A percentile compares a stretch with the other conserved stretches of the same genome.
Evolutionary conservation across 2,888 invertebrate genomes (phyloP).

Genomic region (Xiphydria camelus): DNA sequence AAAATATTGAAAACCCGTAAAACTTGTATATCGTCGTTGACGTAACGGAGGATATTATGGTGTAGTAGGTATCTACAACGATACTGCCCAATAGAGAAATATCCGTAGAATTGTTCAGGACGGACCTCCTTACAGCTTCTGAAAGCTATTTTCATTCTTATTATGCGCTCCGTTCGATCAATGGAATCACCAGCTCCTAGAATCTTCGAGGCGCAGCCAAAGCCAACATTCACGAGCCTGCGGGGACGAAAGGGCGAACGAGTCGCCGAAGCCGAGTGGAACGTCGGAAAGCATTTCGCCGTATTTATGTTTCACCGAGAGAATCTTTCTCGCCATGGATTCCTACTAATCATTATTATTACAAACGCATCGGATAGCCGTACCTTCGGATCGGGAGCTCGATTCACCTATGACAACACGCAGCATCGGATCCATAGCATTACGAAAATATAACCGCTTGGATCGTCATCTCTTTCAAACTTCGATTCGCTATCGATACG

Average conservation of each 20-base stretch:
- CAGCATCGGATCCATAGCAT: background rate
- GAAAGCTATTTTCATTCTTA: slow-evolving; percentile 3
- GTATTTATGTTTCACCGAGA: slow-evolving; percentile 2
- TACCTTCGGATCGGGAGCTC: background rate
- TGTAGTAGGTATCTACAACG: too few relatives aligned
- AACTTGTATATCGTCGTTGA: too few relatives aligned
- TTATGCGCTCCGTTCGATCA: background rate
- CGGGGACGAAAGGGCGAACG: background rate
- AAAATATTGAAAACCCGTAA: too few relatives aligned
- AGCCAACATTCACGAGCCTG: slow-evolving; percentile 3
- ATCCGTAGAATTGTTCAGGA: too few relatives aligned
- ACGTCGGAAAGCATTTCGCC: background rate
- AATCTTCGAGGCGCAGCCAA: background rate
- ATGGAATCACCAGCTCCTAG: background rate
- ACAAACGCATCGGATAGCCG: slow-evolving; percentile 19
- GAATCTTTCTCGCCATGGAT: slow-evolving; percentile 4
- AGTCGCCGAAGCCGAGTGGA: background rate
- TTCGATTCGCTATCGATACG: background rate
- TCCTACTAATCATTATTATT: slow-evolving; percentile 31
- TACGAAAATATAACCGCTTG: background rate
- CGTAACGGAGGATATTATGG: too few relatives aligned
- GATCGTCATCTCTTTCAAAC: too few relatives aligned
- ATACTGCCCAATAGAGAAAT: too few relatives aligned
- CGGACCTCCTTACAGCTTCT: too few relatives aligned
- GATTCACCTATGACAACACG: background rate